These are phyloP conservation scores for Gavia stellata DNA, from an alignment of 2,113 vertebrate genomes.

Conservation along the genomic window DNA sequence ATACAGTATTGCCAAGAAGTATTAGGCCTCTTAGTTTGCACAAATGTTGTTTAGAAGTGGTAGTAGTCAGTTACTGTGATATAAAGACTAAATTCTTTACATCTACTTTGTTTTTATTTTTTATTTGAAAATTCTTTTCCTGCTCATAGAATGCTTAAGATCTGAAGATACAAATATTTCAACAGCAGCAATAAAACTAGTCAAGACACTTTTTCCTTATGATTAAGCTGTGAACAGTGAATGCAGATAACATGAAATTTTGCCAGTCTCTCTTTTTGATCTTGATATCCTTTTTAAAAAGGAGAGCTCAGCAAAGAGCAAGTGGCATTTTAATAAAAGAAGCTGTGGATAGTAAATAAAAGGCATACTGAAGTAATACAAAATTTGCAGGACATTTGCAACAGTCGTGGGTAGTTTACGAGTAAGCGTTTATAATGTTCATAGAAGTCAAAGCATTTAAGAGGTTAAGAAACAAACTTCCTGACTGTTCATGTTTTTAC, in stretches of 20 bases:
- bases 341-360: neutral
- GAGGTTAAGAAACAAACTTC: neutral
- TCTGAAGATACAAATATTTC: neutral
- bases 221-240: neutral
- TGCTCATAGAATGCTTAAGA: neutral
- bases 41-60: neutral
- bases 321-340: neutral
- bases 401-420: neutral
- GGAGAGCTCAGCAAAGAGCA: neutral
- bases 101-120: neutral
- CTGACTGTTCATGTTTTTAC: neutral
- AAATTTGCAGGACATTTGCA: neutral
- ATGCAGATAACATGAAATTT: neutral
- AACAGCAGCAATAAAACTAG: neutral
- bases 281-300: neutral
- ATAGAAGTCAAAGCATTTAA: neutral
- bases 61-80: neutral
- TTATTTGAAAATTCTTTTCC: neutral
- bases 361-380: neutral
- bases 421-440: neutral
- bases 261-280: neutral
- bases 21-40: neutral
- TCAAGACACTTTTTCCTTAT: neutral
- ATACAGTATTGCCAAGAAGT: neutral
- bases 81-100: neutral